Percentiles rank a stretch among this genome's conserved stretches.
Evolutionary conservation across 2,888 invertebrate genomes (phyloP).

Genomic region (Diploptera punctata): DNA sequence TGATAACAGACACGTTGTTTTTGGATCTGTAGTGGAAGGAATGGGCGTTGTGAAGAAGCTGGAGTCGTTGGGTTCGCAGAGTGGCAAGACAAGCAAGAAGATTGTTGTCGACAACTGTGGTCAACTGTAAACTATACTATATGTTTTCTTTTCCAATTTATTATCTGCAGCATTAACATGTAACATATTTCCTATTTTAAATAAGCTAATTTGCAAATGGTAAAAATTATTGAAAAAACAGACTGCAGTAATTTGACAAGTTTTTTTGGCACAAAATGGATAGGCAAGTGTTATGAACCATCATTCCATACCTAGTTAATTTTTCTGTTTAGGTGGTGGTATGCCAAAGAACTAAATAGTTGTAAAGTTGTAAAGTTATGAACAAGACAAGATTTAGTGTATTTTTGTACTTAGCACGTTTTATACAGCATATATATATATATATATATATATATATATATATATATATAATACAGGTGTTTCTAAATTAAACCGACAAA

Average conservation of each 20-base stretch:
- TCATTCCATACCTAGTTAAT: conserved; percentile 37
- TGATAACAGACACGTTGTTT: conserved; percentile 94
- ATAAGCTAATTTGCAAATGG: conserved; percentile 3
- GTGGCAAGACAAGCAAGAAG: conserved; percentile 84
- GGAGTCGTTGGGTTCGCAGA: conserved; percentile 80
- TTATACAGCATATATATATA: no score
- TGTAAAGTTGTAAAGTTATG: no score
- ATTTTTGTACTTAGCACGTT: no score
- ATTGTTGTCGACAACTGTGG: conserved; percentile 83
- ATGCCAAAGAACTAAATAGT: conserved; percentile 37
- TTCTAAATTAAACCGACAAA: no score
- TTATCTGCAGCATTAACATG: conserved; percentile 27
- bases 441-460: no score
- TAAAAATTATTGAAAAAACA: conserved; percentile 3
- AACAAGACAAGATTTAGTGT: no score
- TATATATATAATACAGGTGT: no score
- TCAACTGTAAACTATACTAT: conserved; percentile 66
- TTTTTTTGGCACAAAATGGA: background rate
- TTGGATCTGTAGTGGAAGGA: conserved; percentile 90
- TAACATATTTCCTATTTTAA: conserved; percentile 5
- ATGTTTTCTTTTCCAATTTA: conserved; percentile 19
- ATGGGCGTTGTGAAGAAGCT: conserved; percentile 90
- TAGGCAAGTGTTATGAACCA: conserved; percentile 7
- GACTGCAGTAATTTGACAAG: conserved; percentile 13
- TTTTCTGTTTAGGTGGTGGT: conserved; percentile 36